phyloP scores from a whole-genome alignment of 2,888 invertebrate genomes.

The Cantharis lateralis region DNA sequence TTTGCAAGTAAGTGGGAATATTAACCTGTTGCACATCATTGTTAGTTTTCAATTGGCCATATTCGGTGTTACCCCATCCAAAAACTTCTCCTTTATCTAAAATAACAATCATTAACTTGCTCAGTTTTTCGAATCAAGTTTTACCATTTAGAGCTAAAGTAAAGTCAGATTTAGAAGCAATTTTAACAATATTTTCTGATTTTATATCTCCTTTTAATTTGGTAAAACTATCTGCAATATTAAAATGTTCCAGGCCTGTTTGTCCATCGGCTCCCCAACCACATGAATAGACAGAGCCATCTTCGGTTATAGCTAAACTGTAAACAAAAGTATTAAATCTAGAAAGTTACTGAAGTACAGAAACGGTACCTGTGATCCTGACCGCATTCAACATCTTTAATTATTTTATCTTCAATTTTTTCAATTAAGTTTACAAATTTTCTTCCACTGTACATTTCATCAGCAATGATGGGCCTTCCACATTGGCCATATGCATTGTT shows the following conservation, averaged over 20 bases:
- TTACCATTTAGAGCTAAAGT: conserved; percentile 84
- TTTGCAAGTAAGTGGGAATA: conserved; percentile 67
- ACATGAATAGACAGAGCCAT: conserved; percentile 83
- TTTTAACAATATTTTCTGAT: conserved; percentile 78
- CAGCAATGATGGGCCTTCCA: conserved; percentile 75
- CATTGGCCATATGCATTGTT: conserved; percentile 96
- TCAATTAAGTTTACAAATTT: conserved; percentile 70
- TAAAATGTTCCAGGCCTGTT: conserved; percentile 77
- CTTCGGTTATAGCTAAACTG: conserved; percentile 77
- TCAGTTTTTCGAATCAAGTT: conserved; percentile 31
- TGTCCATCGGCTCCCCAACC: conserved; percentile 97
- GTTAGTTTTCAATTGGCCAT: conserved; percentile 74
- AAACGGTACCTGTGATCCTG: conserved; percentile 81
- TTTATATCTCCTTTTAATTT: conserved; percentile 80
- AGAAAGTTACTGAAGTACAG: background rate
- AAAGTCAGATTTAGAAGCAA: conserved; percentile 83
- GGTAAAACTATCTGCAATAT: conserved; percentile 63
- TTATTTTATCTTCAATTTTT: conserved; percentile 64
- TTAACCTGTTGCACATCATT: conserved; percentile 71
- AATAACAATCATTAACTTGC: conserved; percentile 28
- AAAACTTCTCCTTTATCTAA: conserved; percentile 87
- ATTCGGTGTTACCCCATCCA: conserved; percentile 97
- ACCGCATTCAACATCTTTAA: conserved; percentile 78
- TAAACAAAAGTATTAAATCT: conserved; percentile 38
- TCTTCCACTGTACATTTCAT: conserved; percentile 75